Evolutionary conservation across 2,113 vertebrate genomes (phyloP), one percentile per base, ranked within the genome.

Genomic region (Tragulus kanchil): DNA sequence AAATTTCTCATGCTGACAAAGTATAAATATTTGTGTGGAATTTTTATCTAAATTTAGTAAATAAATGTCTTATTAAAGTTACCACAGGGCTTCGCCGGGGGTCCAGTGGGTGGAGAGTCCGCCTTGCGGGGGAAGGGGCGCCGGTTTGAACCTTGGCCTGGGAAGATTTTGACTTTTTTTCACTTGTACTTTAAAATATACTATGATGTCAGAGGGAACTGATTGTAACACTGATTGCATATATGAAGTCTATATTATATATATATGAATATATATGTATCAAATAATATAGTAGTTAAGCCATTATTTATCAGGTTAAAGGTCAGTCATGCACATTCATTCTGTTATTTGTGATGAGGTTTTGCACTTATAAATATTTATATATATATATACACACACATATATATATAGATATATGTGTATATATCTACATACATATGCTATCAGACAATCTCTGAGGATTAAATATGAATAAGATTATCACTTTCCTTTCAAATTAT

Each of bases 381-480:
- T 6, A 8, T 23, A 11, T 56, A n/a, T 16, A 11, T 21, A 28
- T 0, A 26, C 21, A 54, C 13, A 78, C 17, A 19, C 45, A 52
- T 4, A 7, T 4, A 54, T 8, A 21, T 19, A 45, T 16, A 28
- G 21, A 75, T 2, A 62, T 9, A 36, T 7, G 12, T 0, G 28
- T 14, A 85, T 10, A 67, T 25, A 31, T 36, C 36, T 36, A 36
- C 36, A 36, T 62, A 69, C 4, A 8, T 21, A 19, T 28, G 42
- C 16, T 77, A 69, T 88, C 25, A 14, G 77, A 25, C 23, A 36
- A 25, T 62, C 42, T 36, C 26, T 26, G 8, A 36, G 7, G 2
- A 75, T 64, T 67, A 85, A 94, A 79, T 8, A 48, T 48, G 5
- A 85, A 31, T n/a, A 45, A 93, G 59, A 94, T 94, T 97, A 96